Evolutionary conservation across 2,797 vertebrate species (phyloP).

Genomic region (Leuciscus waleckii): DNA sequence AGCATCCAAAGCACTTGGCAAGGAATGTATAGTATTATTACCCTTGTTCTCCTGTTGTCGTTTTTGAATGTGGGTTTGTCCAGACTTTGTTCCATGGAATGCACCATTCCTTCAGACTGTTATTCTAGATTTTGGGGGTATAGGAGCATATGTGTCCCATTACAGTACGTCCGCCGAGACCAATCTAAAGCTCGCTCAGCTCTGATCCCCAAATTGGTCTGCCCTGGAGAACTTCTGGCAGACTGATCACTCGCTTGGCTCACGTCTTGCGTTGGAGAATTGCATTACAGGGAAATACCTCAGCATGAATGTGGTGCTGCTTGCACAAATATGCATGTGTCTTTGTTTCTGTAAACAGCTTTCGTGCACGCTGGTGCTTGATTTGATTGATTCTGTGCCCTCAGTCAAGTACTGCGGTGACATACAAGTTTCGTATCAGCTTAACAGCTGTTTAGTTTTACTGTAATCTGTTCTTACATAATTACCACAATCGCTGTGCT

Average conservation of each 20-base stretch:
- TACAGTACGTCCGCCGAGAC: slow-evolving; percentile 74
- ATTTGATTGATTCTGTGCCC: slow-evolving; percentile 41
- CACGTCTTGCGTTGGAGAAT: slow-evolving; percentile 35
- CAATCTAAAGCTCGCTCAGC: slow-evolving; percentile 71
- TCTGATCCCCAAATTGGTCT: slow-evolving; percentile 70
- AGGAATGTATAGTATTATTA: slow-evolving; percentile 36
- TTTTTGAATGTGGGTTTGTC: slow-evolving; percentile 27
- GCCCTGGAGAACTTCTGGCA: slow-evolving; percentile 53
- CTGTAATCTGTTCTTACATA: slow-evolving; percentile 13
- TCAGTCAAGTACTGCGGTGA: slow-evolving; percentile 31
- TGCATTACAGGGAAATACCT: slow-evolving; percentile 51
- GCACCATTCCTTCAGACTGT: slow-evolving; percentile 70
- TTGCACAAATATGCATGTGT: slow-evolving; percentile 43
- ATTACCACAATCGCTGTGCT: not conserved
- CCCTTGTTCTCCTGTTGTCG: slow-evolving; percentile 32
- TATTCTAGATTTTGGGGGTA: slow-evolving; percentile 72
- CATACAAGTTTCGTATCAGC: slow-evolving; percentile 24
- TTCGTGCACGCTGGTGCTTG: not conserved
- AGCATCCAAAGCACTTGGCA: slow-evolving; percentile 9
- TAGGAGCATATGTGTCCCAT: slow-evolving; percentile 72
- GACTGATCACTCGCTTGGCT: slow-evolving; percentile 33
- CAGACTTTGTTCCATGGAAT: slow-evolving; percentile 61
- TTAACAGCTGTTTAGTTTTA: slow-evolving; percentile 32
- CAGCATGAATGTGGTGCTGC: slow-evolving; percentile 40
- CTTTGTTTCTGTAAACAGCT: slow-evolving; percentile 36